A percentile compares a stretch with the other conserved stretches of the same genome.
Conservation (phyloP, 2,113 vertebrate species). For the Saccopteryx bilineata region DNA sequence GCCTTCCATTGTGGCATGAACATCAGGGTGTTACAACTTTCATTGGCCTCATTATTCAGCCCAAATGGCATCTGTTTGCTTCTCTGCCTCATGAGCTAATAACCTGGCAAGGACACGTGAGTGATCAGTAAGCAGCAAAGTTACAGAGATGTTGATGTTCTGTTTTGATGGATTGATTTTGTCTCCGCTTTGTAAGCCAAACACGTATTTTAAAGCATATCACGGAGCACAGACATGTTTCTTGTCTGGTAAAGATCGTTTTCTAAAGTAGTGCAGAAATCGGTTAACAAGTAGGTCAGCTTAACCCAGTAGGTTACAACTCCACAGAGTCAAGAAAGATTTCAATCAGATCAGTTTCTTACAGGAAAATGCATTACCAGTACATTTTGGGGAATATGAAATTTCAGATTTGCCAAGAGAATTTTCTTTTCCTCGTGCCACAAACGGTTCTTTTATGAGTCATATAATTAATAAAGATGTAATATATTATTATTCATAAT, state of each 20-base stretch:
- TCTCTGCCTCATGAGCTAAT: not conserved
- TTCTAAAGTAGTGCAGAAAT: not conserved
- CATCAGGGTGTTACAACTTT: not conserved
- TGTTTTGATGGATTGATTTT: not conserved
- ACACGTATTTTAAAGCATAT: not conserved
- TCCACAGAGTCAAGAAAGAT: not conserved
- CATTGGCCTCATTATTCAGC: not conserved
- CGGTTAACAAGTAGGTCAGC: not conserved
- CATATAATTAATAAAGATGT: not conserved
- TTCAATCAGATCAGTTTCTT: not conserved
- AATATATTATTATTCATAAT: no score
- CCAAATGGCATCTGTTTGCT: not conserved
- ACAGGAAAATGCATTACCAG: not conserved
- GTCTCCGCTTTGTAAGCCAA: not conserved
- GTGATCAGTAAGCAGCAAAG: not conserved
- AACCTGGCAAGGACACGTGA: not conserved
- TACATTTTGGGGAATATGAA: not conserved
- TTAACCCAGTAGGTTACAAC: not conserved
- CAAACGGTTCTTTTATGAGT: not conserved
- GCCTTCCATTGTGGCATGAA: not conserved
- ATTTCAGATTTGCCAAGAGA: constrained; percentile 28
- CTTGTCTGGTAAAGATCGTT: not conserved
- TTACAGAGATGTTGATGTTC: not conserved
- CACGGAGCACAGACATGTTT: not conserved
- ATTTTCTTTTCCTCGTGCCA: not conserved